These are phyloP conservation scores for Lasioglossum oenotherae DNA, from an alignment of 2,888 invertebrate genomes.

Conservation along the genomic window DNA sequence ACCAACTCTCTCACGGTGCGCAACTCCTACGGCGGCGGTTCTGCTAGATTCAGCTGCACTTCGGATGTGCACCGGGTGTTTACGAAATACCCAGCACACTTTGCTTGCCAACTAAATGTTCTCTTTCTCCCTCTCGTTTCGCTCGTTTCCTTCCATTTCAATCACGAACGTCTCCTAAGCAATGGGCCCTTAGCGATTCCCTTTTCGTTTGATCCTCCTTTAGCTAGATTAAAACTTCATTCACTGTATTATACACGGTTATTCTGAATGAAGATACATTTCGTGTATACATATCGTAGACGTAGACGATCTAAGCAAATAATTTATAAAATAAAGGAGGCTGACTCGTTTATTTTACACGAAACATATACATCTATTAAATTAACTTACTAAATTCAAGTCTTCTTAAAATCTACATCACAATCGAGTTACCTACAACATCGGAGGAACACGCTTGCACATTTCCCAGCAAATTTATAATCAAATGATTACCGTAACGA, in stretches of 20 bases:
- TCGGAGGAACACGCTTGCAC: not conserved
- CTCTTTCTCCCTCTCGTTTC: not conserved
- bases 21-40: constrained; percentile 40
- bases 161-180: not conserved
- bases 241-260: not conserved
- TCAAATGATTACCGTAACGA: not conserved
- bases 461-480: not conserved
- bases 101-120: not conserved
- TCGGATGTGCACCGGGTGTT: constrained; percentile 2
- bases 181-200: not conserved
- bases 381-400: no score
- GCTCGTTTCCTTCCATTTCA: not conserved
- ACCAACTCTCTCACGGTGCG: constrained; percentile 67
- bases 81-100: not conserved
- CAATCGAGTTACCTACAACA: no score
- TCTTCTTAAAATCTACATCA: not conserved
- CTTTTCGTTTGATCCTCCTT: not conserved
- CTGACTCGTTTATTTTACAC: no score
- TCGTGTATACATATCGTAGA: not conserved
- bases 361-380: no score
- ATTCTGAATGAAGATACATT: not conserved
- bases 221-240: not conserved
- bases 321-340: no score
- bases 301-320: not conserved
- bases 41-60: constrained; percentile 20